Conservation (phyloP, 2,888 invertebrate genomes). For the Tipula unca region DNA sequence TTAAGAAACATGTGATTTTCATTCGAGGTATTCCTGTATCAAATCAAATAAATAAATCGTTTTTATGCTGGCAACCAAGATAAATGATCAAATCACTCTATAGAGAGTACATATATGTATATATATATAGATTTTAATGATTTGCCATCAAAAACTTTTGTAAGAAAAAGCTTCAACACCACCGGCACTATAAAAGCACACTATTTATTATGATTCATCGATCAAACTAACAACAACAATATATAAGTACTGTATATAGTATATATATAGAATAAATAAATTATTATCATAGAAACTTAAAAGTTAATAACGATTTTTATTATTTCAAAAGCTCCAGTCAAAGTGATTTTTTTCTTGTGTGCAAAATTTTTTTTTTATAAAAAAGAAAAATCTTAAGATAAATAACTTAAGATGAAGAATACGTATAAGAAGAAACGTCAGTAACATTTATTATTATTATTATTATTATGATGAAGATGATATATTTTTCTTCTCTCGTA, state of each 20-base stretch:
- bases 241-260: background rate
- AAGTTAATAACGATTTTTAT: conserved; percentile 14
- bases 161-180: background rate
- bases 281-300: background rate
- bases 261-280: background rate
- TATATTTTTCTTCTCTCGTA: background rate
- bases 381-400: background rate
- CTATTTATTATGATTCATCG: background rate
- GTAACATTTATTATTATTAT: background rate
- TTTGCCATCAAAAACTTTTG: background rate
- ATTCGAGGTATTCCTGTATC: too few relatives aligned
- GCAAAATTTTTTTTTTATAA: background rate
- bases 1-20: too few relatives aligned
- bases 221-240: background rate
- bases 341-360: background rate
- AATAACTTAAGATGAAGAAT: background rate
- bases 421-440: background rate
- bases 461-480: background rate
- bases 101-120: background rate
- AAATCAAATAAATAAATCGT: background rate
- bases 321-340: background rate
- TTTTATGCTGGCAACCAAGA: background rate
- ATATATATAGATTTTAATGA: background rate
- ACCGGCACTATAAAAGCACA: background rate
- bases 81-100: background rate